phyloP scores from a whole-genome alignment of 2,888 invertebrate genomes.

The Hypselothyrea guttata region DNA sequence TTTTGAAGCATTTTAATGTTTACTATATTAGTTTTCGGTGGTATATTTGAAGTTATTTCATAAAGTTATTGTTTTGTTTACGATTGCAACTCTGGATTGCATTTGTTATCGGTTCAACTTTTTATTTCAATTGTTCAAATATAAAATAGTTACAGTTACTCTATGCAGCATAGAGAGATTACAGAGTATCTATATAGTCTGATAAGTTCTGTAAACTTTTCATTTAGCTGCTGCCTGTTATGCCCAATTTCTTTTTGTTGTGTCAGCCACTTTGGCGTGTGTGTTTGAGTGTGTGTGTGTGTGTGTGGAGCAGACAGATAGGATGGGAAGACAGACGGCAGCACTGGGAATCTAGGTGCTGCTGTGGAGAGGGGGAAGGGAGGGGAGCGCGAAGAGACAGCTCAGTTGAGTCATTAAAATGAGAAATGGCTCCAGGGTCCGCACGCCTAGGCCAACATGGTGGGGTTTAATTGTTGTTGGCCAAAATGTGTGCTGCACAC shows the following conservation, averaged over 20 bases:
- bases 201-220: background rate
- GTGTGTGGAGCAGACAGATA: slow-evolving; percentile 41
- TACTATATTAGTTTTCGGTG: too few relatives aligned
- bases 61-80: too few relatives aligned
- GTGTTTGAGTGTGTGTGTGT: background rate
- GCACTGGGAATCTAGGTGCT: slow-evolving; percentile 5
- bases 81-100: too few relatives aligned
- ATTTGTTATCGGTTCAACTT: too few relatives aligned
- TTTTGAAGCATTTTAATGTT: too few relatives aligned
- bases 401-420: slow-evolving; percentile 73
- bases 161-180: background rate
- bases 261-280: slow-evolving; percentile 44
- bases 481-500: slow-evolving; percentile 43
- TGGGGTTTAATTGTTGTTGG: slow-evolving; percentile 65
- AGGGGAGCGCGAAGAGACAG: slow-evolving; percentile 28
- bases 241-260: slow-evolving; percentile 18
- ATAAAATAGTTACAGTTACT: too few relatives aligned
- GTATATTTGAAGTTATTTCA: too few relatives aligned
- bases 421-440: slow-evolving; percentile 68
- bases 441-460: slow-evolving; percentile 58
- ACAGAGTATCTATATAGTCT: slow-evolving; percentile 20
- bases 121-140: too few relatives aligned
- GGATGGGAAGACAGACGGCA: slow-evolving; percentile 32
- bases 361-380: too few relatives aligned
- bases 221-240: slow-evolving; percentile 26